Conservation (phyloP, 2,113 vertebrate species). For the Sylvietta virens region DNA sequence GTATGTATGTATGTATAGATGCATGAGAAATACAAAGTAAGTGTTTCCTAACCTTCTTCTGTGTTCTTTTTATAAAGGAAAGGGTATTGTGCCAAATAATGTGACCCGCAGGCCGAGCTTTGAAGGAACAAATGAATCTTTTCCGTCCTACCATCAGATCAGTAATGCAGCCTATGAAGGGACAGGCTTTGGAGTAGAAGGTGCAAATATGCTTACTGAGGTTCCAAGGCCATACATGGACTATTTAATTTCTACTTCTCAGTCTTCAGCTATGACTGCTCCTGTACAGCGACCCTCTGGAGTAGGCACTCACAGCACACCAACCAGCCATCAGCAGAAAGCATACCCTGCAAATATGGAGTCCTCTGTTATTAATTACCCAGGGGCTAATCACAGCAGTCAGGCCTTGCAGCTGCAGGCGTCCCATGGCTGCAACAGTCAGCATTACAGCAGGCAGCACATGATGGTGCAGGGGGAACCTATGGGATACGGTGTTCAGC, state of each 20-base stretch:
- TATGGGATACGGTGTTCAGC: conserved; percentile 85
- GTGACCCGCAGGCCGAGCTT: conserved; percentile 84
- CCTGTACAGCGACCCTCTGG: conserved; percentile 79
- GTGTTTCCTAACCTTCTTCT: conserved; percentile 16
- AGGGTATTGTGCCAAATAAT: conserved; percentile 79
- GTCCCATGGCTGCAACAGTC: conserved; percentile 69
- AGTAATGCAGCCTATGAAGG: conserved; percentile 82
- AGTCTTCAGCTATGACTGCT: conserved; percentile 77
- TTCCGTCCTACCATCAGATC: conserved; percentile 86
- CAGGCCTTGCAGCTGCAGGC: conserved; percentile 81
- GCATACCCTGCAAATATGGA: conserved; percentile 81
- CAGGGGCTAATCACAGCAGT: conserved; percentile 71
- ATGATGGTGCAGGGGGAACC: conserved; percentile 81
- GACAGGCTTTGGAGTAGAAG: conserved; percentile 79
- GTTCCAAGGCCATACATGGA: conserved; percentile 86
- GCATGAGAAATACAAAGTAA: not conserved
- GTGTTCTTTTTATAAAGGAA: conserved; percentile 74
- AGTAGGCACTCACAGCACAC: conserved; percentile 74
- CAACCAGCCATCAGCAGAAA: conserved; percentile 76
- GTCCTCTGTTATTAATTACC: conserved; percentile 82
- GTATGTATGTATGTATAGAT: not conserved
- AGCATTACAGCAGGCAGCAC: conserved; percentile 83
- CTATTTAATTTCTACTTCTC: conserved; percentile 82
- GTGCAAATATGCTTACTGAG: conserved; percentile 73
- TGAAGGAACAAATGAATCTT: conserved; percentile 82